Base-by-base conservation (phyloP, 2,888 invertebrate genomes). In the Spisula subtruncata region DNA sequence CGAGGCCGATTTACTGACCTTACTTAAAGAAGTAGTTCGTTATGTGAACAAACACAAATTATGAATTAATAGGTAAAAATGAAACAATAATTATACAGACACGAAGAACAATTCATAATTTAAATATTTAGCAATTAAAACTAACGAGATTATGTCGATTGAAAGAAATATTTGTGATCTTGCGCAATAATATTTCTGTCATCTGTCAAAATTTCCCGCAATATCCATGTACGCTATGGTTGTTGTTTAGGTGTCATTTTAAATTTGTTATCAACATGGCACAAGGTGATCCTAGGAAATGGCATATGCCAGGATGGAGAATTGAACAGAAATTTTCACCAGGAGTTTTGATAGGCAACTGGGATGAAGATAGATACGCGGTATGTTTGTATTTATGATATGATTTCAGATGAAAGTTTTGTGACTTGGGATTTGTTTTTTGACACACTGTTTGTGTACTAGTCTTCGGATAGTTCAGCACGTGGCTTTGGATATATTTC, bases 261-360 rank as follows among this genome's bases (percentile, higher is more conserved):
- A 60, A 48, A 51, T 80, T 84, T 71, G 48, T 60, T 81, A 60
- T 71, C 66, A 86, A 85, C 80, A 94, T 94, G 94, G 94, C 94
- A 32, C 94, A 94, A 86, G 94, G 93, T 25, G 95, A 95, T 89
- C 94, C 94, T 12, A 85, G 84, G 66, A 95, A 95, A 89, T 95
- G 95, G 95, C 90, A 94, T 46, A 93, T 96, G 92, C 96, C 96
- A 66, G 96, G 96, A 32, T 96, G 96, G 96, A 94, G 96, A 91
- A 96, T 96, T 81, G 96, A 96, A 90, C 96, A 96, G 86, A 93
- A 93, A 87, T 96, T 92, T 93, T 91, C 96, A 14, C 94, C 94
- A 0, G 96, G 95, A 66, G 96, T 96, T 80, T 92, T 96, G 32
- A 96, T 96, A n/a, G 96, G 96, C 88, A 96, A 96, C 92, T 96